phyloP scores from a whole-genome alignment of 1,140 invertebrate species.

The Aphelenchoides fujianensis region DNA sequence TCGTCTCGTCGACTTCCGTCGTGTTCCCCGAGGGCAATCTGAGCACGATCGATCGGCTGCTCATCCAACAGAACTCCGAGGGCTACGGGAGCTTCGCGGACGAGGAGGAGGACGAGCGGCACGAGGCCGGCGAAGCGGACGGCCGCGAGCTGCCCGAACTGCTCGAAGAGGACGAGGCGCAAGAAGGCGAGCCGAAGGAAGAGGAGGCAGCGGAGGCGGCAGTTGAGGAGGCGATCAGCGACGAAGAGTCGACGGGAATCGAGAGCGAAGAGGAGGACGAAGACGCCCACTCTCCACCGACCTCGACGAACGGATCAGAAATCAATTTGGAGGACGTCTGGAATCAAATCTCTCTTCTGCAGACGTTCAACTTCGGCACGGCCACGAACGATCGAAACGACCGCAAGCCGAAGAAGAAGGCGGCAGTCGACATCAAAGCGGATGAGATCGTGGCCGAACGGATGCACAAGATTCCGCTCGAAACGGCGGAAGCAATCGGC shows the following conservation, averaged over 20 bases:
- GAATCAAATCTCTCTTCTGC: not conserved
- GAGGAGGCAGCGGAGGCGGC: no score
- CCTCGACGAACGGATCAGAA: no score
- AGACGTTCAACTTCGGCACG: not conserved
- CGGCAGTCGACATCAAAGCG: no score
- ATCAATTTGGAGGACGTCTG: not conserved
- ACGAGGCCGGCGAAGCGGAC: no score
- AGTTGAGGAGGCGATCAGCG: no score
- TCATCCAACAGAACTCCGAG: not conserved
- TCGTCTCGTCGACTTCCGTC: not conserved
- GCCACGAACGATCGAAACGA: not conserved
- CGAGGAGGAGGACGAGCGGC: not conserved
- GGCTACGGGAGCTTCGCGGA: not conserved
- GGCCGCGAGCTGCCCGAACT: not conserved
- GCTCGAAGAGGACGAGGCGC: not conserved
- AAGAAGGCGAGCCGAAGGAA: not conserved
- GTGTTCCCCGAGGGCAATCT: no score
- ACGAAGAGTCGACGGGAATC: no score
- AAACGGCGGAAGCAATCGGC: no score
- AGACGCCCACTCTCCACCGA: not conserved
- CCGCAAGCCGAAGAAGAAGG: slow-evolving; percentile 1
- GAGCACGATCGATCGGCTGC: no score
- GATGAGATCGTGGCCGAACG: no score
- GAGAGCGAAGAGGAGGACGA: not conserved
- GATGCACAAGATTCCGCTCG: no score